phyloP scores from a whole-genome alignment of 2,797 vertebrate genomes.

The Lemur catta region DNA sequence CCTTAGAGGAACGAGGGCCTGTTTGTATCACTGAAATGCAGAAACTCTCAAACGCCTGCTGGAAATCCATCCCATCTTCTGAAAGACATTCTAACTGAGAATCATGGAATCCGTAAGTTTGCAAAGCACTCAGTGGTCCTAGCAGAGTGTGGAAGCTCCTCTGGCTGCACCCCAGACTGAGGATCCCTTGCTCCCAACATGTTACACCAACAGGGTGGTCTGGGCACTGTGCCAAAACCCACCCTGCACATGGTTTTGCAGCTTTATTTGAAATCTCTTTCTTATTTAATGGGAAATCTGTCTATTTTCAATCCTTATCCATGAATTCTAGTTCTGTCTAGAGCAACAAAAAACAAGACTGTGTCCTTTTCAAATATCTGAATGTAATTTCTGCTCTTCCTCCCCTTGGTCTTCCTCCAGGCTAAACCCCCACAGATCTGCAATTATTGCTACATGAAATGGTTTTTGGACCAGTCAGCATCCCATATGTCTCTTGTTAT shows the following conservation, averaged over 20 bases:
- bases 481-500: background rate
- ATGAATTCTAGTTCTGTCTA: background rate
- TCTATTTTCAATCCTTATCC: background rate
- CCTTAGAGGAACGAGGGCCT: background rate
- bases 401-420: background rate
- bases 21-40: background rate
- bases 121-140: background rate
- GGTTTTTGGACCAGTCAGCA: background rate
- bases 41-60: background rate
- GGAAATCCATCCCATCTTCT: background rate
- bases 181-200: fast-evolving
- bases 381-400: too few species aligned
- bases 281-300: background rate
- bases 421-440: background rate
- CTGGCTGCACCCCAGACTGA: fast-evolving
- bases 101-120: fast-evolving
- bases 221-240: fast-evolving
- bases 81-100: background rate
- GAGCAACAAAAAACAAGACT: background rate
- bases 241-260: background rate
- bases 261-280: background rate
- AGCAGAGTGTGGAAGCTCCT: fast-evolving
- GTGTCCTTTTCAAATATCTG: background rate
- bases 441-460: background rate
- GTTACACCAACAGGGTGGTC: background rate